Base-by-base conservation (phyloP, 1,140 invertebrate genomes). In the Arion vulgaris region DNA sequence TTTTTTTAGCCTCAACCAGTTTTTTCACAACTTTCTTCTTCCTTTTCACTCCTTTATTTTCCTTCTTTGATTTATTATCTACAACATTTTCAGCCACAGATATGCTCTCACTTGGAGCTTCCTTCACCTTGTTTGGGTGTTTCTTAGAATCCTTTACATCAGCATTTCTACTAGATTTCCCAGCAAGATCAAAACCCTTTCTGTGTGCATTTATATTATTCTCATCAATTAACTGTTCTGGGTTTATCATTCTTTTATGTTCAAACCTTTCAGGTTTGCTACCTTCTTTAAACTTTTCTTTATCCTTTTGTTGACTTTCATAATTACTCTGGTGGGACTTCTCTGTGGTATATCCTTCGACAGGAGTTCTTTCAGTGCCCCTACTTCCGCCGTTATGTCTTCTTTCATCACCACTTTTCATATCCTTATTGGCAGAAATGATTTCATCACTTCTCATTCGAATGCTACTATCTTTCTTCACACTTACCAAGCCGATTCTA, bases 61-160 rank as follows among this genome's bases (percentile, higher is more conserved):
- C 69, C 38, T 66, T 81, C 66, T 83, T 66, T 53, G 62, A 45
- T 66, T 73, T 49, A 49, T 41, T 73, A 28, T 80, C 77, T 51
- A 38, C 49, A 28, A n/a, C n/a, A 81, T 69, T 73, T 39, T 71
- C 49, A 23, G 38, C 69, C 39, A 51, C 80, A 49, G 11, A 9
- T 62, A 76, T 38, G 19, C 66, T 45, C 39, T 71, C 78, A 51
- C 34, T 49, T 15, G 19, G 5, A 17, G 9, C 69, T n/a, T 36
- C 34, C 9, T 72, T 72, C 15, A 15, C 34, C n/a, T 32, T n/a
- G 34, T n/a, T 32, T 38, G 69, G 7, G 17, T 49, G 45, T 49
- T 49, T 19, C 9, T 49, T 49, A 49, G 45, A 49, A 49, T 49
- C 45, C 45, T 19, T 49, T 9, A 19, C 9, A 19, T 19, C 45